Conservation (phyloP, 2,113 vertebrate genomes). For the Elephas maximus region DNA sequence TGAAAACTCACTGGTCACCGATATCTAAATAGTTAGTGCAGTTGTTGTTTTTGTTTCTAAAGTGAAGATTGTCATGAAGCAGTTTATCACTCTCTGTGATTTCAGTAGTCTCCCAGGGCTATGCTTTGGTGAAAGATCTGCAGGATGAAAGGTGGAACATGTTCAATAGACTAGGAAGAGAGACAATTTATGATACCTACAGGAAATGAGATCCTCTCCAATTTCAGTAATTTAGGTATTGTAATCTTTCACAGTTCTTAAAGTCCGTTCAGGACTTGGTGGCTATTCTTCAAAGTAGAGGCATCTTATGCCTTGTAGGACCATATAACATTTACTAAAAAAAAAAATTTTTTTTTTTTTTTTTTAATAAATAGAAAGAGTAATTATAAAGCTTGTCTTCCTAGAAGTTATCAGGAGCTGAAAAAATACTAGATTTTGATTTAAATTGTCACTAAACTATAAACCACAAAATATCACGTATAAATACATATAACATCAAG, state of each 20-base stretch:
- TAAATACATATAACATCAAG: not conserved
- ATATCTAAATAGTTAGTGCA: not conserved
- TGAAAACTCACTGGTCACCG: not conserved
- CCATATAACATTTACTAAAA: not conserved
- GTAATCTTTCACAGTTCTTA: not conserved
- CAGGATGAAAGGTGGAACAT: not conserved
- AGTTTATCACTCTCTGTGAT: not conserved
- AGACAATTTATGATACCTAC: not conserved
- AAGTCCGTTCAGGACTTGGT: not conserved
- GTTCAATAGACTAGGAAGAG: not conserved
- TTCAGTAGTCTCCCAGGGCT: not conserved
- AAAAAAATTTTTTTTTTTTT: not conserved
- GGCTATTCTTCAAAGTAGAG: not conserved
- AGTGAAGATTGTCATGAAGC: not conserved
- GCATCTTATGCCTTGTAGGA: not conserved
- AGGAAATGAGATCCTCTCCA: not conserved
- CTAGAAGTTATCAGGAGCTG: not conserved
- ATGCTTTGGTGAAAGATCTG: not conserved
- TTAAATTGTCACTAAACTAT: conserved; percentile 20
- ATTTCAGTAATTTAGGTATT: not conserved
- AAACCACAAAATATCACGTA: not conserved
- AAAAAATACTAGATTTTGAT: conserved; percentile 7
- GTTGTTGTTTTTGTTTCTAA: conserved; percentile 16
- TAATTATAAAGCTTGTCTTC: not conserved
- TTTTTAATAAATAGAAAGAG: too few species aligned